Evolutionary conservation across 2,113 vertebrate genomes (phyloP).

Genomic region (Gymnocephalus cernua): DNA sequence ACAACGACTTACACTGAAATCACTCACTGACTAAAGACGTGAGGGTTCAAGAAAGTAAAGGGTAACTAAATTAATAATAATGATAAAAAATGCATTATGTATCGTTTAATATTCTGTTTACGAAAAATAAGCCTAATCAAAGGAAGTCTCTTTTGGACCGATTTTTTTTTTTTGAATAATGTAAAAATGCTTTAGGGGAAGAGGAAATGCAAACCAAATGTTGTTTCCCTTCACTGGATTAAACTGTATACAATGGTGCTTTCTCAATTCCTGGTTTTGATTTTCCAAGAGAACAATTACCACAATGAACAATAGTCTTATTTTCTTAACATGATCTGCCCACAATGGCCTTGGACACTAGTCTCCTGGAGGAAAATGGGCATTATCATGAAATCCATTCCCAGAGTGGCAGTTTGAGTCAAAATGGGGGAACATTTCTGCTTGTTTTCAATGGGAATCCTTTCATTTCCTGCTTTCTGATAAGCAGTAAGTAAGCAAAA

Average conservation of each 20-base stretch:
- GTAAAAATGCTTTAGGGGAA: constrained; percentile 65
- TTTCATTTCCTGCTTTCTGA: constrained; percentile 86
- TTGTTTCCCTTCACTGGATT: constrained; percentile 59
- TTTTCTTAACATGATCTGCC: constrained; percentile 74
- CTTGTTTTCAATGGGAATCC: constrained; percentile 80
- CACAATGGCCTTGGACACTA: constrained; percentile 50
- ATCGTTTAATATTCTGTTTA: constrained; percentile 50
- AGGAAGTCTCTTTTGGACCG: constrained; percentile 29
- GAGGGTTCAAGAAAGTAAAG: constrained; percentile 30
- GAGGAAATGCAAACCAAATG: constrained; percentile 69
- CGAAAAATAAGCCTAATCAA: constrained; percentile 24
- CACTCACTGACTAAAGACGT: constrained; percentile 34
- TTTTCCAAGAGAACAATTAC: constrained; percentile 73
- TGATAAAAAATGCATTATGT: constrained; percentile 50
- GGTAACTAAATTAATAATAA: constrained; percentile 65
- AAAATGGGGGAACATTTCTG: constrained; percentile 47
- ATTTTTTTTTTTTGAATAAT: constrained; percentile 57
- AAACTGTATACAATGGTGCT: constrained; percentile 13
- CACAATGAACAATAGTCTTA: constrained; percentile 44
- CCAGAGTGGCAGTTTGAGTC: constrained; percentile 54
- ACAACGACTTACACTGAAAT: constrained; percentile 45
- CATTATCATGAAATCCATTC: constrained; percentile 66
- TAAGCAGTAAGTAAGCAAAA: constrained; percentile 77
- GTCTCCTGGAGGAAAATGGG: constrained; percentile 57
- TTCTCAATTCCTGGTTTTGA: constrained; percentile 38